Percentiles rank a stretch among this genome's conserved stretches.
These are phyloP conservation scores for Triplophysa rosa DNA, from an alignment of 2,113 vertebrate species.

Conservation along the genomic window DNA sequence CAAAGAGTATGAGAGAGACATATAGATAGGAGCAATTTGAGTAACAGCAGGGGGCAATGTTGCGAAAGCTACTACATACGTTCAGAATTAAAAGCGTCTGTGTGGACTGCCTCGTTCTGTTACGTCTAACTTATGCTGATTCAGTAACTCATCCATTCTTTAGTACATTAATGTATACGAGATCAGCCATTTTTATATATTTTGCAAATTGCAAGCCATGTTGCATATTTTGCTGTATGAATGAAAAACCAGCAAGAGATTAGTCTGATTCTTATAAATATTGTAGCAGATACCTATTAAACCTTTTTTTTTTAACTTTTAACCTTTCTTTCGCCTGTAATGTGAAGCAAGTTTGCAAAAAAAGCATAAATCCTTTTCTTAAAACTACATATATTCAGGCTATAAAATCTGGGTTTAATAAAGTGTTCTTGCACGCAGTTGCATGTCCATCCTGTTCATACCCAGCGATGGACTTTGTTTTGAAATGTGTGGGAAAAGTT, in stretches of 20 bases:
- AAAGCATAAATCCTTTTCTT: neutral
- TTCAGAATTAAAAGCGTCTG: neutral
- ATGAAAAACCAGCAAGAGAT: no score
- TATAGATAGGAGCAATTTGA: neutral
- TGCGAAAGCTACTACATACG: neutral
- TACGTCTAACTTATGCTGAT: neutral
- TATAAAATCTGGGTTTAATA: neutral
- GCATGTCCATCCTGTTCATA: neutral
- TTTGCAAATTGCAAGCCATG: neutral
- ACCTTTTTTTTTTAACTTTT: no score
- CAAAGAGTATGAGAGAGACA: no score
- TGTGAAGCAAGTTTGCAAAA: no score
- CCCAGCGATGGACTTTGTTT: constrained; percentile 33
- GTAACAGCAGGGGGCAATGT: constrained; percentile 10
- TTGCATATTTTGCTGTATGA: neutral
- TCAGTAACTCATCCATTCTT: neutral
- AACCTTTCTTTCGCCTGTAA: no score
- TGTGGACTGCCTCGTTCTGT: neutral
- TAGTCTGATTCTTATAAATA: no score
- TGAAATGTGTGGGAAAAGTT: constrained; percentile 37
- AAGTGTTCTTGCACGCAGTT: neutral
- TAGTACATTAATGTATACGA: neutral
- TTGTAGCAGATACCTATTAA: no score
- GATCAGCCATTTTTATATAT: neutral
- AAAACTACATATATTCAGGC: neutral